These are phyloP conservation scores for Watersipora subatra DNA, from an alignment of 1,140 invertebrate genomes.

Conservation along the genomic window DNA sequence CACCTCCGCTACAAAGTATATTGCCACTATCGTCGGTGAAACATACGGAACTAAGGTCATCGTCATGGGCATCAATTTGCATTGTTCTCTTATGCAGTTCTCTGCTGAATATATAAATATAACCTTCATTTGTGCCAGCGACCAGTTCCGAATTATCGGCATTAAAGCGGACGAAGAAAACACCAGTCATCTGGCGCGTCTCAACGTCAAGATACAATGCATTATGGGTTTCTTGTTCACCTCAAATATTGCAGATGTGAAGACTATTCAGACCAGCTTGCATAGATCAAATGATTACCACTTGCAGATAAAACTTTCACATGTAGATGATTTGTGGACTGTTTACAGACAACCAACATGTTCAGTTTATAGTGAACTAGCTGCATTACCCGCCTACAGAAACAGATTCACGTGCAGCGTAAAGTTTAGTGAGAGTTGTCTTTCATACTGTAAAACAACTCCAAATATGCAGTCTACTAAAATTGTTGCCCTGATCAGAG, in stretches of 20 bases:
- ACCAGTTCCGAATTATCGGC: background rate
- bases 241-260: slow-evolving; percentile 57
- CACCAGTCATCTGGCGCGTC: background rate
- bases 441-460: too few relatives aligned
- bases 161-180: background rate
- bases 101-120: background rate
- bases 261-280: slow-evolving; percentile 67
- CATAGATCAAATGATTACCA: slow-evolving; percentile 58
- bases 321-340: too few relatives aligned
- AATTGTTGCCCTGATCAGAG: too few relatives aligned
- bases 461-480: too few relatives aligned
- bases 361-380: too few relatives aligned
- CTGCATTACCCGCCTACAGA: too few relatives aligned
- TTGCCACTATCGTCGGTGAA: slow-evolving; percentile 67
- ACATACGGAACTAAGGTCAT: slow-evolving; percentile 68
- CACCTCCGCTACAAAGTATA: slow-evolving; percentile 67
- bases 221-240: slow-evolving; percentile 51
- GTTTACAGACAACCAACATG: too few relatives aligned
- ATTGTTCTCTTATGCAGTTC: background rate
- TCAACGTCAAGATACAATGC: slow-evolving; percentile 49
- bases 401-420: too few relatives aligned
- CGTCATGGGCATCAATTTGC: slow-evolving; percentile 56
- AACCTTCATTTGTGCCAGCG: background rate
- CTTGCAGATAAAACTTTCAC: too few relatives aligned
- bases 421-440: too few relatives aligned